These are phyloP conservation scores for Laterallus jamaicensis DNA, from an alignment of 2,113 vertebrate species.

Conservation along the genomic window DNA sequence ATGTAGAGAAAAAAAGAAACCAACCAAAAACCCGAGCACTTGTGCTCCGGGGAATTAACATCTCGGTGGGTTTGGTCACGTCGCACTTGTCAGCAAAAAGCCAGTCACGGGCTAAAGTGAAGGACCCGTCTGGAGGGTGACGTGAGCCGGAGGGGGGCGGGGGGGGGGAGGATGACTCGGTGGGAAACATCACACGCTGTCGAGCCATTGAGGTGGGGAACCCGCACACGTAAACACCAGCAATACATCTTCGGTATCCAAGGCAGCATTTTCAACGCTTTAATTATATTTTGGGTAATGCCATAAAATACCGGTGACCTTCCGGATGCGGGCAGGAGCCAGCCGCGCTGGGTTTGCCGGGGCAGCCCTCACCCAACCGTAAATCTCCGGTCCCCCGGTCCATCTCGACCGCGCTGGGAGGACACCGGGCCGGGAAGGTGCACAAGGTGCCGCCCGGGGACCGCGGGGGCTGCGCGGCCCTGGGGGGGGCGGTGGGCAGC, in stretches of 20 bases:
- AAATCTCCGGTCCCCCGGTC: no score
- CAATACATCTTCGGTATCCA: background rate
- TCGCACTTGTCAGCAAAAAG: background rate
- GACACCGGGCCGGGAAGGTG: no score
- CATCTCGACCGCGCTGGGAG: background rate
- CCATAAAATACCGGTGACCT: background rate
- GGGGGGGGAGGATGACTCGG: rapidly evolving
- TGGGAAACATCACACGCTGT: background rate
- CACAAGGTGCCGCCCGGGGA: no score
- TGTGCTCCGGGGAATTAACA: background rate
- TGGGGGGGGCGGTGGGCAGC: background rate
- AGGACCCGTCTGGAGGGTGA: background rate
- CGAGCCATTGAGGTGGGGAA: background rate
- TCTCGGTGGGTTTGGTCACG: rapidly evolving
- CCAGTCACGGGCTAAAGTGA: background rate
- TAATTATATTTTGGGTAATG: background rate
- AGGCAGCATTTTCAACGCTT: background rate
- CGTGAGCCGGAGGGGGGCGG: background rate
- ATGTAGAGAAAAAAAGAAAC: background rate
- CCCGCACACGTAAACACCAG: rapidly evolving
- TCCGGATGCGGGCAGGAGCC: background rate
- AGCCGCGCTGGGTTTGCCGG: rapidly evolving
- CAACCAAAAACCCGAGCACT: background rate
- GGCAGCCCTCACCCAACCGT: background rate
- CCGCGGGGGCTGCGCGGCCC: no score